Evolutionary conservation across 2,888 invertebrate species (phyloP), one percentile per base, ranked within the genome.

Genomic region (Meiosimyza decipiens): DNA sequence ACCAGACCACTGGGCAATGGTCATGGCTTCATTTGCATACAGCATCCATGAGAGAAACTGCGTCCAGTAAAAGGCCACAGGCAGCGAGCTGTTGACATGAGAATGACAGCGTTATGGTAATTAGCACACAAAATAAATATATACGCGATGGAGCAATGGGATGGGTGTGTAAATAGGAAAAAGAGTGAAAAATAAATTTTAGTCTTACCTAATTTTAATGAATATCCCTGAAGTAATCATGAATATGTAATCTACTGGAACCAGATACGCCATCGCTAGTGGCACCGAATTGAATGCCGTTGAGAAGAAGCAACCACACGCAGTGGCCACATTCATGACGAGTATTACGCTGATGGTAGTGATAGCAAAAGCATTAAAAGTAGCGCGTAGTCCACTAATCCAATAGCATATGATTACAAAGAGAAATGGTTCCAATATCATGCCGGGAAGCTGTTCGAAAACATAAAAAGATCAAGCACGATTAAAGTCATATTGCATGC

Each of bases 201-300:
- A 54, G 47, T 57, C 78, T 79, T 88, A 95, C 95, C 92, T 92
- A 76, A 96, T 89, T 87, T 93, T 94, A 64, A 95, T 89, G 83
- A 96, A 95, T 55, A 95, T 89, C 33, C 96, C 96, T 68, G 95
- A 95, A 1, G 95, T 95, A 79, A 95, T 92, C 94, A 96, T 95
- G 72, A 95, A 90, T 12, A 94, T 89, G 81, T 94, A 95, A 87
- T 96, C 95, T 81, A 96, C 93, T 0, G 96, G 95, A 75, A 96
- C 93, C 68, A 96, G 88, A 83, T 93, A 95, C 0, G 94, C 93
- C 89, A 95, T 94, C 0, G 95, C 94, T 63, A 92, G 82, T 1
- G 95, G 91, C 81, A 94, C 92, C 13, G 93, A 93, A 52, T 93
- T 93, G 82, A 95, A 96, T 0, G 93, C 92, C 52, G 93, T 93